phyloP scores from a whole-genome alignment of 2,797 vertebrate genomes.

The Lepus townsendii region DNA sequence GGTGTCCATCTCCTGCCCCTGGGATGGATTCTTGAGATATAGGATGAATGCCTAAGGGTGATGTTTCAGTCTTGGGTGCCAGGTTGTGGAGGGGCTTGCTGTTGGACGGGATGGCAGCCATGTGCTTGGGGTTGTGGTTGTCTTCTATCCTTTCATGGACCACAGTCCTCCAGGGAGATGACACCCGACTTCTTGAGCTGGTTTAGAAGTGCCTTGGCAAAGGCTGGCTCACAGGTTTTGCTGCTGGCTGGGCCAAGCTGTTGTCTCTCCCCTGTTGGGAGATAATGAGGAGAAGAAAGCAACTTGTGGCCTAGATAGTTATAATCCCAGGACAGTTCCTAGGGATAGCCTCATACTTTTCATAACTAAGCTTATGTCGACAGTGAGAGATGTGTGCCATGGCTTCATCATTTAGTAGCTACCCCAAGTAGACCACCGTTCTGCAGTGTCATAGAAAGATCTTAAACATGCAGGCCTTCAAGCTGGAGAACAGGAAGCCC shows the following conservation, averaged over 20 bases:
- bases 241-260: slow-evolving; percentile 4
- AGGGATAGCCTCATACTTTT: not conserved
- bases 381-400: rapidly evolving
- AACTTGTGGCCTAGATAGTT: not conserved
- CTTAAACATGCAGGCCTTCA: not conserved
- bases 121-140: rapidly evolving
- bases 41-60: not conserved
- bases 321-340: not conserved
- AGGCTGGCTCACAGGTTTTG: not conserved
- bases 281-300: slow-evolving; percentile 46
- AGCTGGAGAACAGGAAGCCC: not conserved
- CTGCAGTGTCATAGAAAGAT: not conserved
- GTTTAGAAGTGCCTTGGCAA: not conserved
- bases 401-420: not conserved
- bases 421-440: not conserved
- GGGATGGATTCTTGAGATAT: no score
- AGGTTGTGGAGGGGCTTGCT: not conserved
- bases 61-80: not conserved
- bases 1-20: no score
- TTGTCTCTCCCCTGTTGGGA: not conserved
- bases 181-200: not conserved
- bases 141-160: not conserved
- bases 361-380: not conserved
- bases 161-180: not conserved
- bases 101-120: not conserved